A percentile compares a stretch with the other conserved stretches of the same genome.
These are phyloP conservation scores for Malurus leucopterus DNA, from an alignment of 2,797 vertebrate species.

Conservation along the genomic window DNA sequence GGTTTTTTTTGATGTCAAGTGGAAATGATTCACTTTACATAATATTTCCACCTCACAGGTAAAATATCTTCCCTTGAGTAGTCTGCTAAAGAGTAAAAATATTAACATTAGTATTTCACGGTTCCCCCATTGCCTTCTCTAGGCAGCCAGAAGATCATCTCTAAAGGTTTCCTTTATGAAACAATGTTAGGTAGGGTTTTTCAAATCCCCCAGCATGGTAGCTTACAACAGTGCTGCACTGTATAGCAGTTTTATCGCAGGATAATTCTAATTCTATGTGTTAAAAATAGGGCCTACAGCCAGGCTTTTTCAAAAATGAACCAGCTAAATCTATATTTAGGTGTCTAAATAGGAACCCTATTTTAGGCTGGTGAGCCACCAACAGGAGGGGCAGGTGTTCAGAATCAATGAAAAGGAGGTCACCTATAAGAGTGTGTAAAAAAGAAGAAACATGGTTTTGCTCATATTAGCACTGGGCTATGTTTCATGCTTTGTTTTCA, in stretches of 20 bases:
- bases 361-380: not conserved
- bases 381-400: not conserved
- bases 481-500: not conserved
- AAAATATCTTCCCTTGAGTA: constrained; percentile 28
- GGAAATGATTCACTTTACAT: constrained; percentile 40
- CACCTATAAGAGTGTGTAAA: not conserved
- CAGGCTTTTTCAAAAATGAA: not conserved
- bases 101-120: constrained; percentile 22
- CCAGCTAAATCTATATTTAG: constrained; percentile 5
- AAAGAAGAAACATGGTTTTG: not conserved
- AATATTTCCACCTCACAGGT: constrained; percentile 41
- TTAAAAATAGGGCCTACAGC: not conserved
- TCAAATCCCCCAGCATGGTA: not conserved
- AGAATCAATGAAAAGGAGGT: not conserved
- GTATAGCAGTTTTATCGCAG: not conserved
- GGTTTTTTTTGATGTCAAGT: not conserved
- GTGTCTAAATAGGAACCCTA: not conserved
- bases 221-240: not conserved
- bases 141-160: constrained; percentile 31
- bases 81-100: constrained; percentile 36
- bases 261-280: not conserved
- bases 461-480: not conserved
- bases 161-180: constrained; percentile 15
- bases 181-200: not conserved
- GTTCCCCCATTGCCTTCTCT: not conserved